These are phyloP conservation scores for Cheumatopsyche charites DNA, from an alignment of 1,140 invertebrate species.

Conservation along the genomic window DNA sequence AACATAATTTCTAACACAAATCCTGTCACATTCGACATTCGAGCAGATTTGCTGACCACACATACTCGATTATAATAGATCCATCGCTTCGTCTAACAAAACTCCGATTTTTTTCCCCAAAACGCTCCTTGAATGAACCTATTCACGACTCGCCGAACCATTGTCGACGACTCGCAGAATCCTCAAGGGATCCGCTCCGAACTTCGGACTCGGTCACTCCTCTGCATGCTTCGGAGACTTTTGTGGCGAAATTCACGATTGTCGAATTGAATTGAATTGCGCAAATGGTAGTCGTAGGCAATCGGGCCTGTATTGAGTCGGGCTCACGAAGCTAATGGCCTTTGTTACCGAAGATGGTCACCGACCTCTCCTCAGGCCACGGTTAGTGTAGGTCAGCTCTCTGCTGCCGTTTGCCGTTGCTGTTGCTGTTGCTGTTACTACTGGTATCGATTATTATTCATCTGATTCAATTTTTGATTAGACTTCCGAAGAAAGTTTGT, in stretches of 20 bases:
- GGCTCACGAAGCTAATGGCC: conserved; percentile 30
- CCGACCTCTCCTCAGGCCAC: conserved; percentile 28
- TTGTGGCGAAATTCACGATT: conserved; percentile 23
- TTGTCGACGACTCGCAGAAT: background rate
- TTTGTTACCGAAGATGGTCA: conserved; percentile 40
- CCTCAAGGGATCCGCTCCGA: background rate
- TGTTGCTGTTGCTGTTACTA: background rate
- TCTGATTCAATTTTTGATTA: background rate
- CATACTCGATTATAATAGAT: background rate
- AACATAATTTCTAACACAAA: background rate
- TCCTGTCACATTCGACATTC: conserved; percentile 28
- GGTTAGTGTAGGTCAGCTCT: conserved; percentile 40
- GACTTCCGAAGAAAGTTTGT: too few relatives aligned
- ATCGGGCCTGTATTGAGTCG: conserved; percentile 26
- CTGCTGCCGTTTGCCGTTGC: background rate
- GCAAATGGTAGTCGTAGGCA: conserved; percentile 12
- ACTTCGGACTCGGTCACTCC: background rate
- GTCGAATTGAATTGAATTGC: conserved; percentile 32
- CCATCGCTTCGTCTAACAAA: conserved; percentile 2
- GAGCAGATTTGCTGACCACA: conserved; percentile 30
- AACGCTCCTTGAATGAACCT: background rate
- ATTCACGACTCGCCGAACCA: background rate
- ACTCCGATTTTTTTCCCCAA: background rate
- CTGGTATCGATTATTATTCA: conserved; percentile 30
- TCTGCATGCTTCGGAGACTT: background rate